phyloP scores from a whole-genome alignment of 2,113 vertebrate genomes.

The Athene noctua region DNA sequence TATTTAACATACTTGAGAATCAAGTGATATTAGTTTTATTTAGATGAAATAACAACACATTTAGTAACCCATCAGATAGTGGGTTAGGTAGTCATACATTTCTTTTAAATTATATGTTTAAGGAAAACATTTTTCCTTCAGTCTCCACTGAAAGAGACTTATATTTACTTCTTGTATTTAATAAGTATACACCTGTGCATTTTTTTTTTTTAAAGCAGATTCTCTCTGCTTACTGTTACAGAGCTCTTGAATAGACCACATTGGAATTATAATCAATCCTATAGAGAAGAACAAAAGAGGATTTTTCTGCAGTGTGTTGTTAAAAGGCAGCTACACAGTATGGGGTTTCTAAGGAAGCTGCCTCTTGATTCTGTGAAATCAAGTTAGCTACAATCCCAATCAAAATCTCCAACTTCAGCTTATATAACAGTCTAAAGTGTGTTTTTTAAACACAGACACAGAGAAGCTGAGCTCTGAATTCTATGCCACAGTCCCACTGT shows the following conservation, averaged over 20 bases:
- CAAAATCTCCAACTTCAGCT: neutral
- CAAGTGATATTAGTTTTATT: neutral
- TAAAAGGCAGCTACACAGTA: neutral
- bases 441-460: neutral
- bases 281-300: neutral
- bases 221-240: neutral
- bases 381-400: neutral
- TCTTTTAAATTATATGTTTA: neutral
- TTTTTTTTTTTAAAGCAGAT: neutral
- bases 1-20: neutral
- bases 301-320: neutral
- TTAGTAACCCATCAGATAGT: neutral
- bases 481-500: neutral
- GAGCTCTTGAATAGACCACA: neutral
- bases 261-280: neutral
- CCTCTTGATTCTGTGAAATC: neutral
- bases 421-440: neutral
- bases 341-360: neutral
- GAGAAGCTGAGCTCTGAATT: neutral
- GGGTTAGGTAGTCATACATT: neutral
- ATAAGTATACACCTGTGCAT: neutral
- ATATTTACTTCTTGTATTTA: neutral
- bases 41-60: neutral
- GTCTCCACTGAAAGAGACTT: neutral
- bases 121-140: neutral